Percentiles rank a stretch among this genome's conserved stretches.
phyloP scores from a whole-genome alignment of 2,888 invertebrate genomes.

The Noctua comes region DNA sequence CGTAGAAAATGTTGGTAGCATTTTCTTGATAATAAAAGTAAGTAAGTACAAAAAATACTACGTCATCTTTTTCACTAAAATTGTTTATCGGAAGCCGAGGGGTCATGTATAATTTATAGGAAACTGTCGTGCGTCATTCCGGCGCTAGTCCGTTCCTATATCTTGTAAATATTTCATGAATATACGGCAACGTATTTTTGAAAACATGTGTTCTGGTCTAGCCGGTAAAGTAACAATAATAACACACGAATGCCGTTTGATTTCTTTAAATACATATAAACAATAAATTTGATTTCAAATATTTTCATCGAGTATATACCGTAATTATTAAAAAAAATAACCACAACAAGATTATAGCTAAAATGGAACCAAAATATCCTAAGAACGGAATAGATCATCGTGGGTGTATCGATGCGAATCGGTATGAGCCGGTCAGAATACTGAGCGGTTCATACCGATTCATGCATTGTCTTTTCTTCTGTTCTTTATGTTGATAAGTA shows the following conservation, averaged over 20 bases:
- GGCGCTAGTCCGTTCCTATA: constrained; percentile 11
- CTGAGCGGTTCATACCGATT: too few species aligned
- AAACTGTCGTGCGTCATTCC: constrained; percentile 14
- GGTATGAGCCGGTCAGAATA: too few species aligned
- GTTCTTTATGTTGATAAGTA: neutral
- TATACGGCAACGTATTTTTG: constrained; percentile 8
- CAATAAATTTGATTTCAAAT: neutral
- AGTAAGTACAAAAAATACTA: neutral
- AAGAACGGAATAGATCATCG: too few species aligned
- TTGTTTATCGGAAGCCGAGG: constrained; percentile 20
- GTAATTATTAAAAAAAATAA: neutral
- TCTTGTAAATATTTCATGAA: constrained; percentile 59
- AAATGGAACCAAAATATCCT: neutral
- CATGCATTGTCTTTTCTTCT: too few species aligned
- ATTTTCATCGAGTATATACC: neutral
- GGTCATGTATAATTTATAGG: constrained; percentile 52
- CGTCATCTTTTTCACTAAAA: constrained; percentile 21
- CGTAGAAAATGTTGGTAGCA: neutral
- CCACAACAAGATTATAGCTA: too few species aligned
- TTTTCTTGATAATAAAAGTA: neutral
- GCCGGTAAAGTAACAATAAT: constrained; percentile 2
- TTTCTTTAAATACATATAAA: constrained; percentile 6
- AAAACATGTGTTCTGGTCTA: constrained; percentile 22
- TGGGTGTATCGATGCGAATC: too few species aligned
- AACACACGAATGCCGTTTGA: neutral